These are phyloP conservation scores for Lutjanus argentimaculatus DNA, from an alignment of 2,797 vertebrate species.

Conservation along the genomic window DNA sequence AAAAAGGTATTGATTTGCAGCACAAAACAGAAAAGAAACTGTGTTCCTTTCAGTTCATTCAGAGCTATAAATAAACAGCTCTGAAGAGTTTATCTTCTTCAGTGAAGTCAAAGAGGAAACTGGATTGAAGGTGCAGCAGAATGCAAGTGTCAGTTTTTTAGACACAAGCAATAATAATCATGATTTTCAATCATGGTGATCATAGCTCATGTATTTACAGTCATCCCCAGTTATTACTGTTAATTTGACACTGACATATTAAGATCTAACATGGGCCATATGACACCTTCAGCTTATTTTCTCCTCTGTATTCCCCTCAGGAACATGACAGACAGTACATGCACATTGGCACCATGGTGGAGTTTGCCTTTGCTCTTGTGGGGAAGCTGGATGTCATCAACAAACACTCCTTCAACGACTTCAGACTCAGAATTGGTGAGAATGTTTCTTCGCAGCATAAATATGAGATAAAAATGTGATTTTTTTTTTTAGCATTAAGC, in stretches of 20 bases:
- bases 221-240: neutral
- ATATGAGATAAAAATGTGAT: neutral
- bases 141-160: neutral
- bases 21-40: neutral
- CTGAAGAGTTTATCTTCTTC: neutral
- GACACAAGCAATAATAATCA: neutral
- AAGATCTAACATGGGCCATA: neutral
- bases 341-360: slow-evolving; percentile 98
- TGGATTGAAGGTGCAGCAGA: neutral
- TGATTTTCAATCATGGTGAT: neutral
- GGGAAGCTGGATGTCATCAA: slow-evolving; percentile 97
- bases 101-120: neutral
- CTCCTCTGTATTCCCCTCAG: slow-evolving; percentile 73
- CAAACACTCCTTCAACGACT: slow-evolving; percentile 99
- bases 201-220: neutral
- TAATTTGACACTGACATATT: neutral
- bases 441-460: neutral
- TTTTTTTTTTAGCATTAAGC: neutral
- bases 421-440: slow-evolving; percentile 95
- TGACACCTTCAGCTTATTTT: neutral
- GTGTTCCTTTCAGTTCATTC: neutral
- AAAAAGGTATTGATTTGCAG: neutral
- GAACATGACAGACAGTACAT: slow-evolving; percentile 96
- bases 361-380: slow-evolving; percentile 96
- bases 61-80: neutral